Evolutionary conservation across 2,113 vertebrate species (phyloP), one percentile per base, ranked within the genome.

Genomic region (Lepisosteus osseus): DNA sequence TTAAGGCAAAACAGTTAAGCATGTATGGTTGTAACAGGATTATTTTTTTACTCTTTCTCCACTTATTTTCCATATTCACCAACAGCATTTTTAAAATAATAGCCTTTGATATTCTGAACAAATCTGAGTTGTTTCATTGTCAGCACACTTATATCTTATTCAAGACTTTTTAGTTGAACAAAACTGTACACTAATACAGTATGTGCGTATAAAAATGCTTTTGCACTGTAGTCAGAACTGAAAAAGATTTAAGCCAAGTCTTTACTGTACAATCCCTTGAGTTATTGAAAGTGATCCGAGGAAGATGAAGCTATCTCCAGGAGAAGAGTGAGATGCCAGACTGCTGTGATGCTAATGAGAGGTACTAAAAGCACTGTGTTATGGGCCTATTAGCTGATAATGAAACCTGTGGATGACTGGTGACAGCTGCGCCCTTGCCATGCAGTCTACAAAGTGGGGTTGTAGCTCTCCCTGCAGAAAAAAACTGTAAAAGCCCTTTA

Each of bases 341-440:
- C 68, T 79, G 79, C 78, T 79, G 82, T 83, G 73, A 71, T 70
- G 74, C 82, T 84, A 84, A 82, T 82, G 85, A 83, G 85, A 76
- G 75, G 69, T 75, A 78, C 80, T 89, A 87, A 91, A 90, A 90
- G 89, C 89, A 74, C 69, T 68, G 79, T 82, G 77, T 86, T 80
- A 88, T 81, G 81, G 82, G 75, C 82, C 83, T 86, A 84, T 90
- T 87, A 89, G 80, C 77, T 73, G 45, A 85, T 92, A 90, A 92
- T 89, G 87, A 86, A 86, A 75, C 68, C 77, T 75, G 72, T 84
- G 83, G 86, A 86, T 88, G 87, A 80, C 84, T 77, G 83, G 81
- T 75, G 54, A 40, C 43, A 66, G 45, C 54, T 41, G 70, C 51
- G 65, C 47, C 45, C 41, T 5, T 6, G 5, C 47, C 47, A 6